Percentiles rank a stretch among this genome's conserved stretches.
Conservation (phyloP, 2,113 vertebrate species). For the Neotragus moschatus region DNA sequence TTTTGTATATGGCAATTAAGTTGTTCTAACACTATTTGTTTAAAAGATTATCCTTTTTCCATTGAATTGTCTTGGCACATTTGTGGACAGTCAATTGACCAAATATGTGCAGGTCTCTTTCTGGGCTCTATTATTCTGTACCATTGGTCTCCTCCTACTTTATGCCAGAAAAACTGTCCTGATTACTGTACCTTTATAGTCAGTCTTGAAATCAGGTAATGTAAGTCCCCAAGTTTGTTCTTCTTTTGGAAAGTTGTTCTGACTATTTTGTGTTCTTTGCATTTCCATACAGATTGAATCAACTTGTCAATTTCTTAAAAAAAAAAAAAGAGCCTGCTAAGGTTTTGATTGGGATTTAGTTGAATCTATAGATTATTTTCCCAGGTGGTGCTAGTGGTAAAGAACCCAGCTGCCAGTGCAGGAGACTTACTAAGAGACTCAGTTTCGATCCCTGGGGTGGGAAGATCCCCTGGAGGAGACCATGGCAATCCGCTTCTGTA, state of each 20-base stretch:
- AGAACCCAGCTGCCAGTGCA: neutral
- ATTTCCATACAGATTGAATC: neutral
- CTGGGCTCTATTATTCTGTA: neutral
- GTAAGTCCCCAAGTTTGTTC: neutral
- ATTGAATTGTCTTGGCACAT: neutral
- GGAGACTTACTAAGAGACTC: neutral
- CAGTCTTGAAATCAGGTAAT: neutral
- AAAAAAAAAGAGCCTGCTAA: neutral
- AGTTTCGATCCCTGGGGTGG: fast-evolving
- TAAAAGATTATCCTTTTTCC: neutral
- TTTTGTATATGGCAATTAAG: neutral
- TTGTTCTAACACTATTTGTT: neutral
- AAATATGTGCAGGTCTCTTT: neutral
- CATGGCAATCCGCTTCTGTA: neutral
- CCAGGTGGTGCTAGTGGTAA: neutral
- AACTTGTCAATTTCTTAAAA: neutral
- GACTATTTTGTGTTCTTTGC: neutral
- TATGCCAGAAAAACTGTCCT: neutral
- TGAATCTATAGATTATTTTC: neutral
- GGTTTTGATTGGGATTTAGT: neutral
- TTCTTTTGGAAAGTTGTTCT: neutral
- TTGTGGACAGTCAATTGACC: neutral
- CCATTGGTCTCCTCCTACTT: neutral
- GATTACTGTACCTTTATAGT: neutral
- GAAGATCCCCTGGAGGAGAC: neutral